Conservation (phyloP, 2,113 vertebrate genomes). For the Synodontis membranacea region DNA sequence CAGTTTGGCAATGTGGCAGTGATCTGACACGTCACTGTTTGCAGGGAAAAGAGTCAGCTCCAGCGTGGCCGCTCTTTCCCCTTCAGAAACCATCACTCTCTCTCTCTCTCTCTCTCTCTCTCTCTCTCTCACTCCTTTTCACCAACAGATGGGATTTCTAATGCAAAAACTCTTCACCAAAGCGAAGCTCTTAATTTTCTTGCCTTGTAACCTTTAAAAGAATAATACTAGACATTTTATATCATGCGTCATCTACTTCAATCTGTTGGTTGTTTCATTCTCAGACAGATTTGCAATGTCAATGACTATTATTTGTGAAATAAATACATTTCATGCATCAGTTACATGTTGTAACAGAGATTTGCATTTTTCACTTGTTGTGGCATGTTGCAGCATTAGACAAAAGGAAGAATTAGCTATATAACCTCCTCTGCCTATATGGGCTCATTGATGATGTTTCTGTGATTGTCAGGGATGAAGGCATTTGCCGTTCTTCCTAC, state of each 20-base stretch:
- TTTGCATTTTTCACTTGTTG: background rate
- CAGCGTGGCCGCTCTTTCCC: slow-evolving; percentile 33
- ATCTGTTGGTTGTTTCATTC: slow-evolving; percentile 38
- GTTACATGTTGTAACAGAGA: background rate
- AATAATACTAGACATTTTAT: slow-evolving; percentile 44
- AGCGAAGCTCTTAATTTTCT: slow-evolving; percentile 52
- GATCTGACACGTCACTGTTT: slow-evolving; percentile 42
- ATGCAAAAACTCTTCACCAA: slow-evolving; percentile 48
- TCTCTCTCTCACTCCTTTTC: slow-evolving; percentile 6
- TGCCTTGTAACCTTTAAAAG: slow-evolving; percentile 50
- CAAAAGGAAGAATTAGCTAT: background rate
- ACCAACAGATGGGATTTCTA: slow-evolving; percentile 57
- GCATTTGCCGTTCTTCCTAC: background rate
- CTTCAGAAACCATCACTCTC: slow-evolving; percentile 36
- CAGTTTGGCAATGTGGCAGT: slow-evolving; percentile 46
- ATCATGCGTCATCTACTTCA: slow-evolving; percentile 58
- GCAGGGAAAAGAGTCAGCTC: slow-evolving; percentile 24
- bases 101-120: slow-evolving; percentile 31
- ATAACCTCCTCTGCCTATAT: background rate
- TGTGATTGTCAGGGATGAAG: background rate
- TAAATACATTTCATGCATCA: slow-evolving; percentile 62
- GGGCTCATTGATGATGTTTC: background rate
- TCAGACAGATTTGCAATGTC: slow-evolving; percentile 65
- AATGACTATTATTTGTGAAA: slow-evolving; percentile 71
- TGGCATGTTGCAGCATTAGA: background rate